Percentiles rank a stretch among this genome's conserved stretches.
These are phyloP conservation scores for Falco naumanni DNA, from an alignment of 2,797 vertebrate genomes.

Conservation along the genomic window DNA sequence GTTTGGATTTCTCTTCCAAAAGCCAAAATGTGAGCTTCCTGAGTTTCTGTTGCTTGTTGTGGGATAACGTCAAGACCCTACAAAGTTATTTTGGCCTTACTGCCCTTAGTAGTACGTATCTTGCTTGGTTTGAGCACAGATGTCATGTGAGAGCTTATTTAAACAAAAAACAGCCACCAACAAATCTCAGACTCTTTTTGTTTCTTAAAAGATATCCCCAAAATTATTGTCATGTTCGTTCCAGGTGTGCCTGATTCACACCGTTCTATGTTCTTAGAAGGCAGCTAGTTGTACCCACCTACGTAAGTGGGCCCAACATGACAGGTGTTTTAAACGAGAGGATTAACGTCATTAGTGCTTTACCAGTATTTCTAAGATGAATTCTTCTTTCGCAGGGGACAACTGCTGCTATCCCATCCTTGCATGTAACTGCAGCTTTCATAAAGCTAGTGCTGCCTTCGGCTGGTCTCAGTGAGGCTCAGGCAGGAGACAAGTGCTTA, in stretches of 20 bases:
- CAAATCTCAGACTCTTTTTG: not conserved
- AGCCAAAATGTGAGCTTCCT: not conserved
- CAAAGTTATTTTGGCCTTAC: not conserved
- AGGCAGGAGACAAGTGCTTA: accelerated
- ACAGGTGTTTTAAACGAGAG: not conserved
- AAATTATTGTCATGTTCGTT: not conserved
- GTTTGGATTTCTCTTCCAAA: not conserved
- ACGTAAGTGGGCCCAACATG: too few species aligned
- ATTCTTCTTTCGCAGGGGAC: not conserved
- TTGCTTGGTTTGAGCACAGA: not conserved
- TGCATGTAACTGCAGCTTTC: not conserved
- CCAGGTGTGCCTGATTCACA: not conserved
- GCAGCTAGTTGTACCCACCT: not conserved
- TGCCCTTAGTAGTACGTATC: not conserved
- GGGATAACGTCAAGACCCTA: not conserved
- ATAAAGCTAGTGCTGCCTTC: not conserved
- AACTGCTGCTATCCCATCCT: not conserved
- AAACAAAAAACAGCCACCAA: not conserved
- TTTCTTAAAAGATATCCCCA: not conserved
- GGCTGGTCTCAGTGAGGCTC: not conserved
- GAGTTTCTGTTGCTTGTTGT: not conserved
- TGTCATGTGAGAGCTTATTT: not conserved
- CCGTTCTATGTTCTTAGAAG: not conserved
- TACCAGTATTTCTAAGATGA: not conserved
- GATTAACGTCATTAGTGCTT: not conserved